Conservation (phyloP, 1,140 invertebrate genomes). For the Drosophila nikananu region DNA sequence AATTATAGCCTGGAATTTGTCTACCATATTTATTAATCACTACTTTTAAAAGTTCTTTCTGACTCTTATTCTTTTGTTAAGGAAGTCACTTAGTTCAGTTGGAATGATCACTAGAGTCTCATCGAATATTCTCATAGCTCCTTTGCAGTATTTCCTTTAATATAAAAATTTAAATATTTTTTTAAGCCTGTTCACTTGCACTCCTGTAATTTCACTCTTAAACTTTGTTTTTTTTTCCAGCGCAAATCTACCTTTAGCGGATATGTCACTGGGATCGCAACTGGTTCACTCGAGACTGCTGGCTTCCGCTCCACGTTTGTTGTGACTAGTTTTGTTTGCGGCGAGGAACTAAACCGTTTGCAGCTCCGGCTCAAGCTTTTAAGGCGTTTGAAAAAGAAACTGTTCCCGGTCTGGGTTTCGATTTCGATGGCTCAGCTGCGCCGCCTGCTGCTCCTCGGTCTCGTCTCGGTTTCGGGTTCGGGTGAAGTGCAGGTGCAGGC, state of each 20-base stretch:
- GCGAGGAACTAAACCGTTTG: slow-evolving; percentile 83
- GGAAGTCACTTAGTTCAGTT: too few relatives aligned
- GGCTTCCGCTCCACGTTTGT: slow-evolving; percentile 67
- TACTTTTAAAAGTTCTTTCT: too few relatives aligned
- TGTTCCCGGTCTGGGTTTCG: slow-evolving; percentile 36
- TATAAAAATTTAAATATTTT: neutral
- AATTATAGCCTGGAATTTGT: neutral
- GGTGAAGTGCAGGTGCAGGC: slow-evolving; percentile 50
- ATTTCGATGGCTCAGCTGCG: slow-evolving; percentile 40
- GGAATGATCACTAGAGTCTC: neutral
- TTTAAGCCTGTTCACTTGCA: too few relatives aligned
- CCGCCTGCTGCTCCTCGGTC: slow-evolving; percentile 48
- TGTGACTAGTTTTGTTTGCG: slow-evolving; percentile 84
- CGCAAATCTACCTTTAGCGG: slow-evolving; percentile 19
- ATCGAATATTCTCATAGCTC: neutral
- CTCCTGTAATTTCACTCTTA: neutral
- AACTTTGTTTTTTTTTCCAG: neutral
- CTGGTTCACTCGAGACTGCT: slow-evolving; percentile 55
- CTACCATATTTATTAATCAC: neutral
- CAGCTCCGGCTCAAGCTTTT: slow-evolving; percentile 71
- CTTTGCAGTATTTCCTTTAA: neutral
- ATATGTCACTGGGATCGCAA: slow-evolving; percentile 27
- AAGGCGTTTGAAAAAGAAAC: slow-evolving; percentile 55
- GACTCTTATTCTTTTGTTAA: neutral
- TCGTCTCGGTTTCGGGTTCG: slow-evolving; percentile 22